Evolutionary conservation across 1,140 invertebrate species (phyloP), one percentile per base, ranked within the genome.

Genomic region (Pectinophora gossypiella): DNA sequence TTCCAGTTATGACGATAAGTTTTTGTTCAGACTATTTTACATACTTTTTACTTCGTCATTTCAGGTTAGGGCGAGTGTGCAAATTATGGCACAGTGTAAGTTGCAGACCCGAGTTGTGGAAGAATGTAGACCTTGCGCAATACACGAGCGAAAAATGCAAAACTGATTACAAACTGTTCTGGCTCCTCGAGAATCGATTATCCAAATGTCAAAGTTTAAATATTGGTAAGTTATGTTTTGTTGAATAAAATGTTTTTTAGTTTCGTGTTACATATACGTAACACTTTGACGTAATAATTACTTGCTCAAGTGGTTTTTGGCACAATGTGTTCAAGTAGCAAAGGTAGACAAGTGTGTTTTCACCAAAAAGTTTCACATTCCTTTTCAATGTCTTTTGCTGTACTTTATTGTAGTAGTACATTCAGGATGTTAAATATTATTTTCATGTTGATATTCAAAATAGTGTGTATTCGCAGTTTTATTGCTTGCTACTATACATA

Each of bases 101-200:
- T 18, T 81, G 90, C 19, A 88, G 89, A 36, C 91, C 93, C 1
- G 80, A 89, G 21, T 78, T 96, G 15, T 96, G 95, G 95, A 90
- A 90, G 51, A 92, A 91, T 66, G 90, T 95, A 59, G 95, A 96
- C 76, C 85, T 96, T 65, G 90, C 90, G 51, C 91, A 92, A 57
- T 92, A 92, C 84, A 92, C 95, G 13, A 92, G 91, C 65, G 91
- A 94, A 54, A 92, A 91, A 68, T 92, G 91, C 67, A 92, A 93
- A 76, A 94, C 92, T 36, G 92, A 93, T 72, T 88, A 92, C 38
- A 92, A 92, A 69, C 88, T 96, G 7, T 89, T 92, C 48, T 94
- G 93, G 92, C 89, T 96, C 21, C 90, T 94, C 54, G 90, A 94
- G 72, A 92, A 94, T 84, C 89, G 94, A 62, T 89, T 95, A 27